Base-by-base conservation (phyloP, 2,888 invertebrate genomes). In the Machimus atricapillus region DNA sequence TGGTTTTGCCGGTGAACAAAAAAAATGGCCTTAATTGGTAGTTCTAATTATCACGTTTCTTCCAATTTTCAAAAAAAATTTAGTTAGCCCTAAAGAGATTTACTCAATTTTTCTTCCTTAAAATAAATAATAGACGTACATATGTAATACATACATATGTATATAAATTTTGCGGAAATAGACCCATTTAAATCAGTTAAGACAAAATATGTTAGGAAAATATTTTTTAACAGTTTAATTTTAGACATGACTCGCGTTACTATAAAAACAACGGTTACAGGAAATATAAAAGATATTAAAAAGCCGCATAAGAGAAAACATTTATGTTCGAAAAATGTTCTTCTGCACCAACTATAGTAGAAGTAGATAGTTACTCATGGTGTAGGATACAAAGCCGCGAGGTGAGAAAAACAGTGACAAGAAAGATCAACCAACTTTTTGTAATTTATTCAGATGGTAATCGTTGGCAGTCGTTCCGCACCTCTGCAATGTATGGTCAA, bases 401-500 rank as follows among this genome's bases (percentile, higher is more conserved):
- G 66, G 27, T 37, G 37, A 34, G 76, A 37, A 76, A 37, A 76
- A 76, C 76, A 7, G 19, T 27, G 73, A 34, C 34, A 9, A 74
- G 23, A 74, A 74, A 74, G 73, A 74, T 74, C 73, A 74, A 16
- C 73, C 27, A 27, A 6, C 12, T 74, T 74, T 74, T 74, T 14
- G 34, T 14, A 3, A 66, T 23, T 66, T 8, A 16, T 23, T 76
- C 12, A 37, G 76, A 76, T 76, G 37, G 16, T 76, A 76, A 79
- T 79, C 78, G 19, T 6, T 46, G n/a, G 46, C 12, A 79, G 78
- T 40, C 78, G 78, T 46, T 79, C 78, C 78, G 78, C 78, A 46
- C 78, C 78, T 79, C 27, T 46, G 27, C 46, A 27, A 14, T 43
- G 27, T 79, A 46, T 79, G 79, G 79, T 79, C 79, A 79, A 79